Percentiles rank a stretch among this genome's conserved stretches.
These are phyloP conservation scores for Parnassius glacialis DNA, from an alignment of 2,888 invertebrate species.

Conservation along the genomic window DNA sequence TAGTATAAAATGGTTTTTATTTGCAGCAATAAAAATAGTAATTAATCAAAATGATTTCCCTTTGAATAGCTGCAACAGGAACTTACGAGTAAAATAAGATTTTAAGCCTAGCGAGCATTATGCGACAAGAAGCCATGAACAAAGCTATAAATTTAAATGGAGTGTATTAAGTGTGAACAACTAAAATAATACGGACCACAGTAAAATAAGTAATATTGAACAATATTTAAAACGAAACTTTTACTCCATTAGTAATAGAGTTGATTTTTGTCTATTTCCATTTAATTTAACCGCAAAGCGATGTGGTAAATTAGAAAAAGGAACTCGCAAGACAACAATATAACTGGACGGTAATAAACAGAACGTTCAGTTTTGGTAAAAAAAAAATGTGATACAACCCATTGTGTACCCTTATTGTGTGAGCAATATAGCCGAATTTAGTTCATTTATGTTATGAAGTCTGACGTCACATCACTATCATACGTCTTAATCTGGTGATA, in stretches of 20 bases:
- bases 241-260: slow-evolving; percentile 12
- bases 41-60: no score
- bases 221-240: not conserved
- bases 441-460: slow-evolving; percentile 3
- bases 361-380: slow-evolving; percentile 28
- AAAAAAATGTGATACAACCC: slow-evolving; percentile 21
- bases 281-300: slow-evolving; percentile 24
- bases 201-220: not conserved
- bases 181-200: slow-evolving; percentile 19
- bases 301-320: slow-evolving; percentile 33
- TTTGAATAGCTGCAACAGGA: not conserved
- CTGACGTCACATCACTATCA: slow-evolving; percentile 47
- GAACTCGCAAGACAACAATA: slow-evolving; percentile 39
- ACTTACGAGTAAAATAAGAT: not conserved
- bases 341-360: slow-evolving; percentile 44
- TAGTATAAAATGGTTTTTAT: no score
- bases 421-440: slow-evolving; percentile 21
- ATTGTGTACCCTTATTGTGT: slow-evolving; percentile 14
- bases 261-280: slow-evolving; percentile 18
- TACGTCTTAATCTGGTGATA: slow-evolving; percentile 49
- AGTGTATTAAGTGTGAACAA: slow-evolving; percentile 43
- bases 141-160: slow-evolving; percentile 38
- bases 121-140: slow-evolving; percentile 31
- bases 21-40: no score
- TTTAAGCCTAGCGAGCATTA: slow-evolving; percentile 21